phyloP scores from a whole-genome alignment of 2,888 invertebrate genomes.

The Drosophila picticornis region DNA sequence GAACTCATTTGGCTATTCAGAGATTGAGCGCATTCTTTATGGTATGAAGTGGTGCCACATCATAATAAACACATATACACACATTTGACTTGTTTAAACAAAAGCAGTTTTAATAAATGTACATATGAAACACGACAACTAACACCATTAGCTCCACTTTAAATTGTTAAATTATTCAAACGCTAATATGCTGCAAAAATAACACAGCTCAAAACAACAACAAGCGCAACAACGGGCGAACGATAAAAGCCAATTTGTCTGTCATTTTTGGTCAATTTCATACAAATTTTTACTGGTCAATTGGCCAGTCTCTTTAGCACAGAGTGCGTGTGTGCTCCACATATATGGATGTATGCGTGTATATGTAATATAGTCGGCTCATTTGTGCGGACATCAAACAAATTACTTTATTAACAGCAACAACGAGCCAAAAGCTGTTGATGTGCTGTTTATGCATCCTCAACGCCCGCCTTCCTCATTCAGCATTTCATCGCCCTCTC shows the following conservation, averaged over 20 bases:
- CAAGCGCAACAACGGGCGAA: slow-evolving; percentile 38
- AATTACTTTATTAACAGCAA: slow-evolving; percentile 77
- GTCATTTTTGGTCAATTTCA: slow-evolving; percentile 81
- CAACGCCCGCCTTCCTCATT: slow-evolving; percentile 5
- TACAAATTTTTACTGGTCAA: slow-evolving; percentile 79
- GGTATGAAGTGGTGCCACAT: slow-evolving; percentile 48
- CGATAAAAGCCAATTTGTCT: slow-evolving; percentile 81
- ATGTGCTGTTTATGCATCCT: slow-evolving; percentile 71
- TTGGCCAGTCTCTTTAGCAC: slow-evolving; percentile 56
- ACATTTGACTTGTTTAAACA: slow-evolving; percentile 57
- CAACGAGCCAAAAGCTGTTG: slow-evolving; percentile 73
- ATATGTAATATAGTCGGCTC: slow-evolving; percentile 49
- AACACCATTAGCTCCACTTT: slow-evolving; percentile 81
- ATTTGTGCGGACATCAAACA: slow-evolving; percentile 77
- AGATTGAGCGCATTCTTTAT: slow-evolving; percentile 64
- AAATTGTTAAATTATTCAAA: slow-evolving; percentile 79
- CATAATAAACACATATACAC: slow-evolving; percentile 45
- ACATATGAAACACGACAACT: slow-evolving; percentile 81
- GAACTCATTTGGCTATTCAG: slow-evolving; percentile 77
- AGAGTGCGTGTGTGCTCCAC: slow-evolving; percentile 13
- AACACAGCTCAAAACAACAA: slow-evolving; percentile 41
- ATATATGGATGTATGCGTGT: slow-evolving; percentile 44
- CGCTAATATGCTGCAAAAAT: slow-evolving; percentile 71
- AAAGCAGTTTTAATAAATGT: slow-evolving; percentile 79
- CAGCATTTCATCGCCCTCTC: slow-evolving; percentile 21